Evolutionary conservation across 2,113 vertebrate species (phyloP).

Genomic region (Nasalis larvatus): DNA sequence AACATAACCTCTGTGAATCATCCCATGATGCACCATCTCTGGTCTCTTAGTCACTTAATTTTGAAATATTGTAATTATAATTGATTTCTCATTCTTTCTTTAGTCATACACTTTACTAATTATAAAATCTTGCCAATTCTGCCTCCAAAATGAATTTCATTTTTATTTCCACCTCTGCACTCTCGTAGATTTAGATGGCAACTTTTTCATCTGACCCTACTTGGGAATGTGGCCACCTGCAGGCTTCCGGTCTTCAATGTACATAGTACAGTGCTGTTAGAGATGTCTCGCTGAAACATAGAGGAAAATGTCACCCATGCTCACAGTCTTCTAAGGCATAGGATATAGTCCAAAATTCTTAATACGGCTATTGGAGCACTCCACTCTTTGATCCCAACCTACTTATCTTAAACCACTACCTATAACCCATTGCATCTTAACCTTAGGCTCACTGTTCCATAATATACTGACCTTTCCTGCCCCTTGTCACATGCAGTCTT

Average conservation of each 20-base stretch:
- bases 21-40: neutral
- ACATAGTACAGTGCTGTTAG: neutral
- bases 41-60: neutral
- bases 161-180: neutral
- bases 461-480: neutral
- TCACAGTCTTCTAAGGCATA: neutral
- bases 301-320: neutral
- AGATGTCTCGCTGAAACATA: neutral
- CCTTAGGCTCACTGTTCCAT: neutral
- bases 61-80: neutral
- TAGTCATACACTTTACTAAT: neutral
- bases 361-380: neutral
- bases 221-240: neutral
- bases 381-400: neutral
- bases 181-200: neutral
- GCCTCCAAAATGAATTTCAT: slow-evolving; percentile 3
- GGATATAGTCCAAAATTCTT: neutral
- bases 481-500: neutral
- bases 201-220: neutral
- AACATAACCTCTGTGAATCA: neutral
- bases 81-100: neutral
- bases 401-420: neutral
- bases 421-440: neutral
- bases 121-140: slow-evolving; percentile 24
- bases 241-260: neutral